A percentile compares a stretch with the other conserved stretches of the same genome.
Conservation (phyloP, 2,888 invertebrate genomes). For the Limenitis arthemis region DNA sequence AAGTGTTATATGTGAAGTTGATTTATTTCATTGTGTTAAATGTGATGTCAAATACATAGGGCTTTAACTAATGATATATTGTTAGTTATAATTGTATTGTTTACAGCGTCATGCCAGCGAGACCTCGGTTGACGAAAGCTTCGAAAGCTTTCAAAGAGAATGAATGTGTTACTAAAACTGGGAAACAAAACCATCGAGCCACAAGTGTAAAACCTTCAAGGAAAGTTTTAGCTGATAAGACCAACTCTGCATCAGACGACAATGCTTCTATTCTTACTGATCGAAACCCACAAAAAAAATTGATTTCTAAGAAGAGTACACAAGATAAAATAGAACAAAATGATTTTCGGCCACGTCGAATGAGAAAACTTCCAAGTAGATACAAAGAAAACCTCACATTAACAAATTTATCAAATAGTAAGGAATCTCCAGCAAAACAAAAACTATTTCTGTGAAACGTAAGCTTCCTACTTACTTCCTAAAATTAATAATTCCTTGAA, state of each 20-base stretch:
- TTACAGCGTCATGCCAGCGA: conserved; percentile 49
- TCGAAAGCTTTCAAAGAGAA: conserved; percentile 51
- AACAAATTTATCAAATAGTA: conserved; percentile 35
- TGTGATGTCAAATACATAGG: not conserved
- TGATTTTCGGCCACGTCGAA: conserved; percentile 36
- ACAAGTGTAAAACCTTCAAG: conserved; percentile 35
- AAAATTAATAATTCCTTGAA: no score
- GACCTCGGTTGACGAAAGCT: conserved; percentile 40
- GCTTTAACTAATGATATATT: not conserved
- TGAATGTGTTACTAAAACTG: conserved; percentile 24
- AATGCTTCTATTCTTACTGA: conserved; percentile 35
- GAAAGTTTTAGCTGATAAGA: conserved; percentile 55
- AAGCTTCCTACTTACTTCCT: not conserved
- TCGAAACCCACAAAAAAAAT: conserved; percentile 27
- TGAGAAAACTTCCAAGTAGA: conserved; percentile 42
- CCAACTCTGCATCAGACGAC: conserved; percentile 59
- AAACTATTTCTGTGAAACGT: not conserved
- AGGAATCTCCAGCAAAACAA: conserved; percentile 15
- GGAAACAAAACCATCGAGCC: conserved; percentile 28
- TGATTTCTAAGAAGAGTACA: conserved; percentile 7
- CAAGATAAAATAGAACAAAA: conserved; percentile 14
- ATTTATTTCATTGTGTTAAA: not conserved
- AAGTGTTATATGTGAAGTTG: not conserved
- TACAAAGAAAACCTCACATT: conserved; percentile 38
- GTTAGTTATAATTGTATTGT: not conserved